These are phyloP conservation scores for Drosophila ironensis DNA, from an alignment of 1,140 invertebrate genomes.

Conservation along the genomic window DNA sequence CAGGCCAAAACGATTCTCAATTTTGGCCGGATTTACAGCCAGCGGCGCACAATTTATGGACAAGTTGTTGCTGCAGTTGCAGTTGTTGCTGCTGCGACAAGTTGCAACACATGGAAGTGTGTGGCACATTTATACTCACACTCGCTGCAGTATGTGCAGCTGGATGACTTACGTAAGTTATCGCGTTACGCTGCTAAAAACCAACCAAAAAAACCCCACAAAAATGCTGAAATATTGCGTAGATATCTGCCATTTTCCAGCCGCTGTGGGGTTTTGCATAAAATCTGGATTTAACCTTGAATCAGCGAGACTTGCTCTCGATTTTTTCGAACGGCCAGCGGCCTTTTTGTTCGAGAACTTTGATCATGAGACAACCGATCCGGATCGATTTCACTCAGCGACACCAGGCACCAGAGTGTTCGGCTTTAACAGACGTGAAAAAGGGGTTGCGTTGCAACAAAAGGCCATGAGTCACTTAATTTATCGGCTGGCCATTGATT, in stretches of 20 bases:
- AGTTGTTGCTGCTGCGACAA: slow-evolving; percentile 39
- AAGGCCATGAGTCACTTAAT: background rate
- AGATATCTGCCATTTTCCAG: slow-evolving; percentile 36
- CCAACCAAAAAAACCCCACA: background rate
- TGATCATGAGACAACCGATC: background rate
- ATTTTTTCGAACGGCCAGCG: background rate
- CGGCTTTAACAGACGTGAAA: background rate
- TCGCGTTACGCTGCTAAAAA: slow-evolving; percentile 52
- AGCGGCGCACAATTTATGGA: slow-evolving; percentile 48
- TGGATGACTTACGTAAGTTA: slow-evolving; percentile 63
- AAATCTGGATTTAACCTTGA: slow-evolving; percentile 46
- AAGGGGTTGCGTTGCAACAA: background rate
- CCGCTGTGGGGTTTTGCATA: slow-evolving; percentile 37
- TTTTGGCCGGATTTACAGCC: slow-evolving; percentile 56
- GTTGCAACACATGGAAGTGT: slow-evolving; percentile 58
- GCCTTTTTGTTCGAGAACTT: background rate
- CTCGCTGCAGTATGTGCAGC: slow-evolving; percentile 42
- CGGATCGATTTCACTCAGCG: background rate
- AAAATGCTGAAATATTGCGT: slow-evolving; percentile 41
- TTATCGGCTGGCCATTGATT: no score
- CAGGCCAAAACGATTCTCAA: slow-evolving; percentile 50
- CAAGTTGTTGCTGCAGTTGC: slow-evolving; percentile 28
- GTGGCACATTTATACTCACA: slow-evolving; percentile 42
- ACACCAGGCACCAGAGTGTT: background rate
- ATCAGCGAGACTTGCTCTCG: background rate